Percentiles rank a stretch among this genome's conserved stretches.
These are phyloP conservation scores for Camelus bactrianus DNA, from an alignment of 2,113 vertebrate species.

Conservation along the genomic window DNA sequence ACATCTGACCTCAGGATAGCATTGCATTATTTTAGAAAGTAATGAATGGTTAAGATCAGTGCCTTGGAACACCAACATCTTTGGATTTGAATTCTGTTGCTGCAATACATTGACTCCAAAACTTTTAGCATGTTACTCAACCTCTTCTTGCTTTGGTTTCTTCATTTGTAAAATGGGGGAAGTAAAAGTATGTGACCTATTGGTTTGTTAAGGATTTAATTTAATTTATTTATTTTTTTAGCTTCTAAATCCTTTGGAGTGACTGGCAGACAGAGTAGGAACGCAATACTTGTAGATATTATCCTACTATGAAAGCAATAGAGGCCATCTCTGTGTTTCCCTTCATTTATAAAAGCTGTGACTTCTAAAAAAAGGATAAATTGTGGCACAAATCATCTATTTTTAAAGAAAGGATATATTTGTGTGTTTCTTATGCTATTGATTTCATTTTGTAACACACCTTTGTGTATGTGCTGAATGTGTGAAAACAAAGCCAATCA, in stretches of 20 bases:
- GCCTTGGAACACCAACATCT: not conserved
- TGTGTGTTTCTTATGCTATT: not conserved
- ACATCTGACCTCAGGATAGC: not conserved
- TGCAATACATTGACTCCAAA: not conserved
- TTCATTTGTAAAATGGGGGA: not conserved
- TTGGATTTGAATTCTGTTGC: constrained; percentile 28
- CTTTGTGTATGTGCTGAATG: not conserved
- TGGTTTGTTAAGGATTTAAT: not conserved
- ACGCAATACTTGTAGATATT: not conserved
- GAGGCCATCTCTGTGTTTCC: not conserved
- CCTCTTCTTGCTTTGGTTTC: not conserved
- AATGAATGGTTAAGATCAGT: not conserved
- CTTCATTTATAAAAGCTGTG: not conserved
- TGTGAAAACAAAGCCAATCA: not conserved
- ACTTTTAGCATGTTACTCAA: not conserved
- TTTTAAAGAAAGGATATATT: not conserved
- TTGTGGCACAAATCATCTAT: not conserved
- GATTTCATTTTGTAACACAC: not conserved
- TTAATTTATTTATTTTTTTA: not conserved
- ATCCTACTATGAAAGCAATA: not conserved
- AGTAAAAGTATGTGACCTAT: not conserved
- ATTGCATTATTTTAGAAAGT: not conserved
- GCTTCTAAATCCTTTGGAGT: not conserved
- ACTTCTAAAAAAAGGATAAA: not conserved
- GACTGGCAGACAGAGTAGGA: not conserved